Conservation (phyloP, 2,113 vertebrate species). For the Addax nasomaculatus region DNA sequence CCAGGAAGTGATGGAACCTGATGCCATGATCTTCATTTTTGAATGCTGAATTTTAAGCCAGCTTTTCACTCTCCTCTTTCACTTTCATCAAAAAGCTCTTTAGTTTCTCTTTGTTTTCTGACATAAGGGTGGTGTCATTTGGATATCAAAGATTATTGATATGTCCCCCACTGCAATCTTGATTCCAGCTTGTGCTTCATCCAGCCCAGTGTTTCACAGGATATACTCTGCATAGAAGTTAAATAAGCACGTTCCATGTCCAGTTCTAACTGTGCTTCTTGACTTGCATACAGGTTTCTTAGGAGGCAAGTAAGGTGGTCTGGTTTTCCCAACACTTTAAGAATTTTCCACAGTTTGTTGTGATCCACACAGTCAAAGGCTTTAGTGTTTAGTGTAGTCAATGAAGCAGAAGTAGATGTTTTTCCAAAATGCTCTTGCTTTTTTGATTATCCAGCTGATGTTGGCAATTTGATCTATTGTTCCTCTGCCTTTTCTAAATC, state of each 20-base stretch:
- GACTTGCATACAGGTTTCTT: not conserved
- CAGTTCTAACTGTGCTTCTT: not conserved
- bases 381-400: not conserved
- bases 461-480: not conserved
- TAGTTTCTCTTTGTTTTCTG: not conserved
- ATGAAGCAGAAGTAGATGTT: not conserved
- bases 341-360: not conserved
- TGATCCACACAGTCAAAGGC: not conserved
- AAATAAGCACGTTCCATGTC: not conserved
- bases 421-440: not conserved
- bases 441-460: not conserved
- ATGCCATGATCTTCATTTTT: not conserved
- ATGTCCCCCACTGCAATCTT: too few species aligned
- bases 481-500: not conserved
- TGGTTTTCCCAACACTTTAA: not conserved
- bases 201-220: too few species aligned
- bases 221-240: too few species aligned
- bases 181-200: too few species aligned
- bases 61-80: not conserved
- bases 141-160: too few species aligned
- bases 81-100: not conserved
- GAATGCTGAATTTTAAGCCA: not conserved
- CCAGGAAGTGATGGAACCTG: not conserved
- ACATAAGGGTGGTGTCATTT: not conserved
- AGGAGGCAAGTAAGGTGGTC: not conserved